A percentile compares a stretch with the other conserved stretches of the same genome.
These are phyloP conservation scores for Xyrauchen texanus DNA, from an alignment of 2,113 vertebrate species.

Conservation along the genomic window DNA sequence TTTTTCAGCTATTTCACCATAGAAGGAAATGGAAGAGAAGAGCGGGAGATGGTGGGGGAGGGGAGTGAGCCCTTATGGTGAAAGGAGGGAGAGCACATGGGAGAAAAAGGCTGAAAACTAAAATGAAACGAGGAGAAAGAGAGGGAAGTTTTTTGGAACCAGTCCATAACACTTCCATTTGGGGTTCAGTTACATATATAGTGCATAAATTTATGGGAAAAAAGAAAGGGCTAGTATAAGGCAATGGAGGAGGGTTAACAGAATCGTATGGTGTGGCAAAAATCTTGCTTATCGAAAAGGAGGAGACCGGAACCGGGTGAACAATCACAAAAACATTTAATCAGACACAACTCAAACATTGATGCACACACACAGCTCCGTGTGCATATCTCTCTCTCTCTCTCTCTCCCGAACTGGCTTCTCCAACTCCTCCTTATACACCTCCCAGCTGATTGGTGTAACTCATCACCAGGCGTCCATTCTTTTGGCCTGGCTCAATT, in stretches of 20 bases:
- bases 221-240: constrained; percentile 40
- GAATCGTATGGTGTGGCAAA: constrained; percentile 3
- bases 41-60: constrained; percentile 61
- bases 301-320: too few species aligned
- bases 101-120: constrained; percentile 53
- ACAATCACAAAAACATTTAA: too few species aligned
- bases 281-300: too few species aligned
- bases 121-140: constrained; percentile 38
- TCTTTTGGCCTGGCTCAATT: too few species aligned
- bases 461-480: too few species aligned
- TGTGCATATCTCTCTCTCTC: too few species aligned
- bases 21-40: constrained; percentile 96
- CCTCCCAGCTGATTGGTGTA: too few species aligned
- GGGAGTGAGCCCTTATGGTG: constrained; percentile 56
- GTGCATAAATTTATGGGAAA: constrained; percentile 67
- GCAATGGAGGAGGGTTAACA: constrained; percentile 10
- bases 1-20: constrained; percentile 91
- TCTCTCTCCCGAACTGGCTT: too few species aligned
- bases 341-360: too few species aligned
- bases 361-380: too few species aligned
- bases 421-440: too few species aligned
- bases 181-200: constrained; percentile 75
- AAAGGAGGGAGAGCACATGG: constrained; percentile 61
- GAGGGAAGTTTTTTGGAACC: constrained; percentile 82
- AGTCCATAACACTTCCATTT: constrained; percentile 84